phyloP scores from a whole-genome alignment of 92 coral and sea anemone genomes.

The Umimayanthus chanpuru region DNA sequence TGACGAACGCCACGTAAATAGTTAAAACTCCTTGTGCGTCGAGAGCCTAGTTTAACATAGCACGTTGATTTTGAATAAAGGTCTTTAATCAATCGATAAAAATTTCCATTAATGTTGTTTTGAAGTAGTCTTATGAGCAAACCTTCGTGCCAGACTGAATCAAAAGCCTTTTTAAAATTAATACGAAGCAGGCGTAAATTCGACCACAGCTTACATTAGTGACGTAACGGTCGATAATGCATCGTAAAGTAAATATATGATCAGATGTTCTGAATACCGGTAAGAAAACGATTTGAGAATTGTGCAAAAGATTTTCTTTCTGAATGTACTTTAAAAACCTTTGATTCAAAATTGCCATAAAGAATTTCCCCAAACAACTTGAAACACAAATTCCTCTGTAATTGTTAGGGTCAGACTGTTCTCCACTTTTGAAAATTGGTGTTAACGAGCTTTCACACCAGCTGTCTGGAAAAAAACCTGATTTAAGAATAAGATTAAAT shows the following conservation, averaged over 20 bases:
- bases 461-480: constrained; percentile 35
- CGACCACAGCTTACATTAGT: background rate
- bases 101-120: constrained; percentile 39
- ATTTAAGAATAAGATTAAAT: constrained; percentile 19
- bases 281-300: constrained; percentile 53
- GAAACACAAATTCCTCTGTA: constrained; percentile 60
- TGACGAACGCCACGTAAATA: too few relatives aligned
- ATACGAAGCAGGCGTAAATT: constrained; percentile 39
- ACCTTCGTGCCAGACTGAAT: constrained; percentile 56
- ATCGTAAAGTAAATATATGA: constrained; percentile 25
- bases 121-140: constrained; percentile 39
- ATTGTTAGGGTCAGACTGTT: constrained; percentile 34
- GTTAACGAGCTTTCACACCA: constrained; percentile 57
- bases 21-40: background rate
- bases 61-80: constrained; percentile 55
- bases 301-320: constrained; percentile 42
- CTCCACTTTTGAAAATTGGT: constrained; percentile 57
- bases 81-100: constrained; percentile 37
- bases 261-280: constrained; percentile 49
- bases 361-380: constrained; percentile 58
- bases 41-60: constrained; percentile 40
- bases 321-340: constrained; percentile 37
- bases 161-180: too few relatives aligned
- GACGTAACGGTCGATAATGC: constrained; percentile 33
- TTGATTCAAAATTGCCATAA: constrained; percentile 44